Base-by-base conservation (phyloP, 2,888 invertebrate species). In the Ommatoiulus sabulosus region DNA sequence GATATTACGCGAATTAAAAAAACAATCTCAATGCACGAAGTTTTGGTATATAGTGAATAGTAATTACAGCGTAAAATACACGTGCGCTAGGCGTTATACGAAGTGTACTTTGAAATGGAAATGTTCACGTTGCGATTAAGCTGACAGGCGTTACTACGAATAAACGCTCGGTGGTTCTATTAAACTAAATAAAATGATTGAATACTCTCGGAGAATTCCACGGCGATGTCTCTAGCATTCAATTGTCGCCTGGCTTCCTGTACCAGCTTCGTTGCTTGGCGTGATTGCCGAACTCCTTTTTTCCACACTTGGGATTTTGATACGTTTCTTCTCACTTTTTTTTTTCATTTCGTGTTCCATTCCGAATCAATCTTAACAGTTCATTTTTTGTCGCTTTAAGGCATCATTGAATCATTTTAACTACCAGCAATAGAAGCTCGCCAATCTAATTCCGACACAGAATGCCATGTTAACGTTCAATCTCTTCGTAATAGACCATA, bases 341-440 rank as follows among this genome's bases (percentile, higher is more conserved):
- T 24, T 12, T 15, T 17, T 52, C 15, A 0, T 10, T 46, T 63
- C 63, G 63, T 72, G n/a, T 72, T 80, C 15, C 80, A 15, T 80
- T 80, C 15, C 80, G 80, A 80, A 80, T 80, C 80, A 80, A 80
- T 80, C 80, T 80, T 80, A 80, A 80, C 80, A 80, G 80, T 80
- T 80, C 80, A 35, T 80, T 80, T 80, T 80, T 48, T 80, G 35
- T 80, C 80, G 80, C 80, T 80, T 80, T 80, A 80, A 35, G 80
- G 80, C 80, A 10, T 80, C 80, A 80, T 35, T 80, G 80, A 80
- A 80, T 80, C 80, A 80, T 80, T 80, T 80, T 80, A 80, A 80
- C 80, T 80, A 43, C 24, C 80, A 80, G 80, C 80, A 24, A 80
- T 24, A 80, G 80, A 80, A 80, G 80, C 80, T 35, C 80, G 80